Conservation (phyloP, 2,888 invertebrate species). For the Cecidostiba fungosa region DNA sequence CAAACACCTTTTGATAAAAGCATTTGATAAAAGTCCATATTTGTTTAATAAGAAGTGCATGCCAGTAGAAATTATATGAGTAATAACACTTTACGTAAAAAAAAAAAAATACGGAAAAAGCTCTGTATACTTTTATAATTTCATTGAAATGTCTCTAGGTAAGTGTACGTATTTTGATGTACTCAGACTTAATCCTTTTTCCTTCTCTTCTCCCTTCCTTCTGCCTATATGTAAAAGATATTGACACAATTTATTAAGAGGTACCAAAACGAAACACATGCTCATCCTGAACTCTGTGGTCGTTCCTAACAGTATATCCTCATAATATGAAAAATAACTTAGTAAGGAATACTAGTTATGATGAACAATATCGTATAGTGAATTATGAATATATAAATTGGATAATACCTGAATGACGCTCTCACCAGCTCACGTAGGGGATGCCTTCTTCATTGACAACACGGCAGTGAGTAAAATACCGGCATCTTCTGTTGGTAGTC, state of each 20-base stretch:
- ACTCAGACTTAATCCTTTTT: conserved; percentile 57
- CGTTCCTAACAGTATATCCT: conserved; percentile 62
- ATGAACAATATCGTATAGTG: conserved; percentile 78
- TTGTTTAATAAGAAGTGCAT: conserved; percentile 49
- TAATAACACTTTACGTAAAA: conserved; percentile 42
- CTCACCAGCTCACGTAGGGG: conserved; percentile 79
- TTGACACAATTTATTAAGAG: conserved; percentile 57
- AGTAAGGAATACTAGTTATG: conserved; percentile 75
- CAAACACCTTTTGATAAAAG: conserved; percentile 36
- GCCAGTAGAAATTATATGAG: conserved; percentile 40
- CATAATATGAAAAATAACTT: conserved; percentile 70
- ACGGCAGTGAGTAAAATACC: conserved; percentile 80
- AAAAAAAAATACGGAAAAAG: conserved; percentile 26
- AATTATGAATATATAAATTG: conserved; percentile 82
- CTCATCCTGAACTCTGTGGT: conserved; percentile 62
- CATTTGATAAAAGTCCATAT: conserved; percentile 39
- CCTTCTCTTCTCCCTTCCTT: conserved; percentile 58
- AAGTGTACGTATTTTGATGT: conserved; percentile 45
- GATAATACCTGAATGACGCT: conserved; percentile 83
- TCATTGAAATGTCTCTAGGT: conserved; percentile 27
- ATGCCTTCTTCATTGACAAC: conserved; percentile 80
- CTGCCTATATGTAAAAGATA: conserved; percentile 52
- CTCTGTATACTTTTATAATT: conserved; percentile 51
- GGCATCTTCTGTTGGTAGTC: conserved; percentile 80
- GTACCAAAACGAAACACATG: conserved; percentile 61